Evolutionary conservation across 1,140 invertebrate species (phyloP).

Genomic region (Pteromalus puparum): DNA sequence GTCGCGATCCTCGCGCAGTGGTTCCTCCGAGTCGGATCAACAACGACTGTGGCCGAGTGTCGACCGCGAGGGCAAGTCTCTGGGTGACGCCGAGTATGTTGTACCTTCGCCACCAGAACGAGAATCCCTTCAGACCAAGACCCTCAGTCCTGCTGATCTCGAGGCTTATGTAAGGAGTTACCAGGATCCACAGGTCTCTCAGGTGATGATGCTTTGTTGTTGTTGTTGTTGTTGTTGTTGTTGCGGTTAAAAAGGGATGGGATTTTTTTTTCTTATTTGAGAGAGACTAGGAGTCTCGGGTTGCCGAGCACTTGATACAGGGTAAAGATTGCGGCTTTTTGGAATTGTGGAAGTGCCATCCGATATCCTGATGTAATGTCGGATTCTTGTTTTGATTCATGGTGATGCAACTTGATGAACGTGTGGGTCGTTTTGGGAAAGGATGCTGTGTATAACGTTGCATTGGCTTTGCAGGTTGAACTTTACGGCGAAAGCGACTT

Average conservation of each 20-base stretch:
- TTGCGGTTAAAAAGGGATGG: not conserved
- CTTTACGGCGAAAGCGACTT: constrained; percentile 71
- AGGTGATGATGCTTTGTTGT: constrained; percentile 53
- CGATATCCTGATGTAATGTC: not conserved
- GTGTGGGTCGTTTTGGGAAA: not conserved
- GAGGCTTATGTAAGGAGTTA: constrained; percentile 77
- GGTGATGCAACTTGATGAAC: not conserved
- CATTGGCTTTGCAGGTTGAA: constrained; percentile 62
- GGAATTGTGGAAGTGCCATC: not conserved
- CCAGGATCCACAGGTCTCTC: constrained; percentile 74
- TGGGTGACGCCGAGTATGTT: constrained; percentile 83
- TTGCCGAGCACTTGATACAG: not conserved
- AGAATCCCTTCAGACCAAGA: constrained; percentile 77
- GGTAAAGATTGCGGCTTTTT: not conserved
- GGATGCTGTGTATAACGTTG: not conserved
- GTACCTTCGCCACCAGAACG: constrained; percentile 86
- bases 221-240: not conserved
- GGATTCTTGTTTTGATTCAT: not conserved
- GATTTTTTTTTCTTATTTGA: too few species aligned
- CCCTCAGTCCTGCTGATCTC: constrained; percentile 74
- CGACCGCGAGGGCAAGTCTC: constrained; percentile 80
- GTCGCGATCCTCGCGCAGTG: constrained; percentile 70
- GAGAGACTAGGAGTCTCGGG: not conserved
- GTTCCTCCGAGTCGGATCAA: constrained; percentile 69
- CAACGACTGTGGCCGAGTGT: constrained; percentile 77